phyloP scores from a whole-genome alignment of 2,797 vertebrate genomes.

The Poeciliopsis presidionis region DNA sequence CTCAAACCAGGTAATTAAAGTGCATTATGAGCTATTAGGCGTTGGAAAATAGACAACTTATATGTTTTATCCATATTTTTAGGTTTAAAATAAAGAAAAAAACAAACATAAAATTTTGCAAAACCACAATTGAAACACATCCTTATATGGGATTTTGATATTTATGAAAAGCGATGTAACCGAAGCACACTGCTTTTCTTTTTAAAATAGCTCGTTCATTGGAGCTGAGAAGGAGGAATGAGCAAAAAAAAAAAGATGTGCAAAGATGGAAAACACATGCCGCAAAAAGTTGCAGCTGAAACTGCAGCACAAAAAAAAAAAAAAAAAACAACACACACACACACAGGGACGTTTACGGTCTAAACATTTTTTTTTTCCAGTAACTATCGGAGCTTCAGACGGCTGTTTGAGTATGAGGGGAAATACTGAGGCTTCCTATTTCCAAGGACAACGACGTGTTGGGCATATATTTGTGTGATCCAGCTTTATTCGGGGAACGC shows the following conservation, averaged over 20 bases:
- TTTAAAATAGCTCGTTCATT: neutral
- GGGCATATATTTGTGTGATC: neutral
- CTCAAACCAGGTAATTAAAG: too few relatives aligned
- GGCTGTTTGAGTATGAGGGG: too few relatives aligned
- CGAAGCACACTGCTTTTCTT: neutral
- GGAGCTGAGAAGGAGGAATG: neutral
- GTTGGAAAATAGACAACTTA: too few relatives aligned
- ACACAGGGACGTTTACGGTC: neutral
- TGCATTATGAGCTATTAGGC: too few relatives aligned
- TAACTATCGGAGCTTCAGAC: slow-evolving; percentile 12
- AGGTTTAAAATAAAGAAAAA: too few relatives aligned
- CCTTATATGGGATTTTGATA: too few relatives aligned
- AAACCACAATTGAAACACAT: too few relatives aligned
- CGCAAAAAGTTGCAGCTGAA: neutral
- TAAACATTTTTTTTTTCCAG: neutral
- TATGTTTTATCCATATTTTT: too few relatives aligned
- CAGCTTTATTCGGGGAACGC: neutral
- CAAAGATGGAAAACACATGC: neutral
- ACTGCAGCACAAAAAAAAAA: neutral
- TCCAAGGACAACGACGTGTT: slow-evolving; percentile 25
- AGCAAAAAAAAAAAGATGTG: neutral
- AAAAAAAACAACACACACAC: too few relatives aligned
- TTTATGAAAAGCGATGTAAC: too few relatives aligned
- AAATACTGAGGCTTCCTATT: neutral
- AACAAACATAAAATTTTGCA: too few relatives aligned